These are phyloP conservation scores for Hemibagrus guttatus DNA, from an alignment of 2,797 vertebrate species.

Conservation along the genomic window DNA sequence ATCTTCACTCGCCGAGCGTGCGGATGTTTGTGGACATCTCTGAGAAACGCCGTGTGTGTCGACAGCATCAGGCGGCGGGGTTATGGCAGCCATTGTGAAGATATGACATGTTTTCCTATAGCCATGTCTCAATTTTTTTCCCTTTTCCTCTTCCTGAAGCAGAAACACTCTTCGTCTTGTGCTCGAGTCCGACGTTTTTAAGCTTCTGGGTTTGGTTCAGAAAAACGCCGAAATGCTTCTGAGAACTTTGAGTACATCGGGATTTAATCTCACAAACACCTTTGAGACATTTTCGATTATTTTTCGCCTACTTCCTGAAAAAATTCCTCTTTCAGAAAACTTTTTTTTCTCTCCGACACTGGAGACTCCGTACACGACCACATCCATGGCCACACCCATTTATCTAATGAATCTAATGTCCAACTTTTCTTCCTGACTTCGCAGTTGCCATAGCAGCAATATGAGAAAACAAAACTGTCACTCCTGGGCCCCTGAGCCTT, in stretches of 20 bases:
- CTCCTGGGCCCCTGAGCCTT: no score
- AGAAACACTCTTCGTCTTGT: background rate
- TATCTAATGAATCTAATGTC: no score
- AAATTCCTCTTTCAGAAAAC: no score
- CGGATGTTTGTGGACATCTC: conserved; percentile 24
- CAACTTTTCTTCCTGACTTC: background rate
- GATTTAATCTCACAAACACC: background rate
- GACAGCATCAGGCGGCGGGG: conserved; percentile 17
- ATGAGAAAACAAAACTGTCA: background rate
- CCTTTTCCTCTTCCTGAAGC: conserved; percentile 3
- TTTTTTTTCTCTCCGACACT: background rate
- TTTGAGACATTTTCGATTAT: background rate
- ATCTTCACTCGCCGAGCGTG: conserved; percentile 11
- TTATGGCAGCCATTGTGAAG: conserved; percentile 23
- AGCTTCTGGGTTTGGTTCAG: background rate
- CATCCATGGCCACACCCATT: background rate
- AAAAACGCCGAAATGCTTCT: background rate
- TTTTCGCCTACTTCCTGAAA: no score
- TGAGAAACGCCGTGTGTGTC: conserved; percentile 13
- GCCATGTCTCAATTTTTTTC: background rate
- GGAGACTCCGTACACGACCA: background rate
- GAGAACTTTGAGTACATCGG: background rate
- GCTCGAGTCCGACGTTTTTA: no score
- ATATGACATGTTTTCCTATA: conserved; percentile 41
- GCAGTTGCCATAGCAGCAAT: background rate